phyloP scores from a whole-genome alignment of 2,797 vertebrate species.

The Melanotaenia nigrans region DNA sequence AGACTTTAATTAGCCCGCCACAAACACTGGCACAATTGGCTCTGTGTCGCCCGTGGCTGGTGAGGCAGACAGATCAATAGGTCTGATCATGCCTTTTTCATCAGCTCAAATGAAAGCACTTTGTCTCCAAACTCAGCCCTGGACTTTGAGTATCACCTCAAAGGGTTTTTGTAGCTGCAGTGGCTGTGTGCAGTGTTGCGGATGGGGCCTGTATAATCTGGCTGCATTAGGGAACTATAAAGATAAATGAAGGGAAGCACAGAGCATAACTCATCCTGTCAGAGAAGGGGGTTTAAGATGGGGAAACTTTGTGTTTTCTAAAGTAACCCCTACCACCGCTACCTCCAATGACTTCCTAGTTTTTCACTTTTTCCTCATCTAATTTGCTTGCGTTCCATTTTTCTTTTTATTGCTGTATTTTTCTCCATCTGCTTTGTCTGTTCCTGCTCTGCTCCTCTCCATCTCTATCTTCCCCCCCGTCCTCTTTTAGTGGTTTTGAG shows the following conservation, averaged over 20 bases:
- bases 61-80: slow-evolving; percentile 80
- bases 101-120: slow-evolving; percentile 84
- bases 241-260: slow-evolving; percentile 83
- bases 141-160: slow-evolving; percentile 72
- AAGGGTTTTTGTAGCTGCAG: slow-evolving; percentile 60
- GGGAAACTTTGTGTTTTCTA: slow-evolving; percentile 78
- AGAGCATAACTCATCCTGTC: slow-evolving; percentile 85
- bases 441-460: slow-evolving; percentile 18
- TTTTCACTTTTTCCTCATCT: slow-evolving; percentile 44
- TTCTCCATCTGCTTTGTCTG: slow-evolving; percentile 61
- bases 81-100: slow-evolving; percentile 84
- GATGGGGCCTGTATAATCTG: slow-evolving; percentile 80
- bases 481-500: slow-evolving; percentile 60
- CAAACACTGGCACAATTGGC: slow-evolving; percentile 78
- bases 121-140: slow-evolving; percentile 75
- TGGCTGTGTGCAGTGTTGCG: slow-evolving; percentile 69
- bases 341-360: slow-evolving; percentile 52
- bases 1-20: slow-evolving; percentile 82
- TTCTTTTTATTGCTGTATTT: slow-evolving; percentile 49
- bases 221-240: slow-evolving; percentile 83
- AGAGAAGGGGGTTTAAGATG: slow-evolving; percentile 70
- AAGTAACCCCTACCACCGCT: slow-evolving; percentile 53
- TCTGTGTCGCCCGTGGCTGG: slow-evolving; percentile 77
- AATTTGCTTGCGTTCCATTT: slow-evolving; percentile 33
- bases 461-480: slow-evolving; percentile 16